Base-by-base conservation (phyloP, 2,113 vertebrate species). In the Corythoichthys intestinalis region DNA sequence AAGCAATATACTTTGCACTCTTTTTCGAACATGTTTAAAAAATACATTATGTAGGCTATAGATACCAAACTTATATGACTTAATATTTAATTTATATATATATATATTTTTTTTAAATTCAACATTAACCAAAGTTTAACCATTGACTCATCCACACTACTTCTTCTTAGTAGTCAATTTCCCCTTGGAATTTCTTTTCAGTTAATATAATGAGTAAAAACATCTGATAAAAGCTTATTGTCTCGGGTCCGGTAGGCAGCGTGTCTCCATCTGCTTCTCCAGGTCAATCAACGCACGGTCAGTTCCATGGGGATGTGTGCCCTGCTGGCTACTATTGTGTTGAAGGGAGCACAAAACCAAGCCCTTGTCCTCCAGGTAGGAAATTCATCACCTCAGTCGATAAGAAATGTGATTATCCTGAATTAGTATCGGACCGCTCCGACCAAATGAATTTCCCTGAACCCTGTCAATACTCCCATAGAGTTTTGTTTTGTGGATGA, bases 311-410 rank as follows among this genome's bases (percentile, higher is more conserved):
- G 67, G 92, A 88, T 59, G 67, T 90, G 0, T 98, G 95, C 75
- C 93, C 88, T 0, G 15, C 20, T 0, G 86, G 89, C 4, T 91
- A 95, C 75, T 92, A 92, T 75, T 96, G 94, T 84, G 90, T 92
- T 20, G 70, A 48, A 52, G 94, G 92, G 68, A 93, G 89, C 72
- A 14, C 77, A 0, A 85, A 79, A 3, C 88, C 93, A 0, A 63
- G 2, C 0, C 89, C 83, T 0, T 97, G 96, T 41, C 88, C 92
- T 7, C 86, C 92, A 73, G 94, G 96, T 86, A 92, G 54, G 47
- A 50, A 53, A 34, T 10, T 15, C 1, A 62, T n/a, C 12, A 50
- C 17, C 13, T 38, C 5, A 20, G 14, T 53, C 14, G 15, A n/a
- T 44, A 20, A 10, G 4, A 37, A 57, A 57, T 35, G 4, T 6